Percentiles rank a stretch among this genome's conserved stretches.
phyloP scores from a whole-genome alignment of 2,113 vertebrate genomes.

The Origma solitaria region DNA sequence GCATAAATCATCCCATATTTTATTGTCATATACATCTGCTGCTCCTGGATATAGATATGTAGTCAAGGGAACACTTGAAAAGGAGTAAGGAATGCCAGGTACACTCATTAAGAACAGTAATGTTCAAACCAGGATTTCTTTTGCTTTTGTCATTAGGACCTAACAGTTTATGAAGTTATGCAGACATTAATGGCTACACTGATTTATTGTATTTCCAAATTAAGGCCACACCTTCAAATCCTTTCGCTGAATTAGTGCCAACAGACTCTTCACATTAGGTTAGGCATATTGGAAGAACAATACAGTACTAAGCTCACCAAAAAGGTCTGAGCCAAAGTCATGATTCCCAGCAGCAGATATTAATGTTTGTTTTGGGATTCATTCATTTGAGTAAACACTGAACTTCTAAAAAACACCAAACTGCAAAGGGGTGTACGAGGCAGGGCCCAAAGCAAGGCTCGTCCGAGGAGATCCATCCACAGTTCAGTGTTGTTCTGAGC shows the following conservation, averaged over 20 bases:
- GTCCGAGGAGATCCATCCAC: not conserved
- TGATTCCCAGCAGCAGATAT: conserved; percentile 2
- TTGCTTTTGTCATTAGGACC: not conserved
- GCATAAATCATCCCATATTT: not conserved
- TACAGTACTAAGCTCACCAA: not conserved
- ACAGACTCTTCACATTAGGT: not conserved
- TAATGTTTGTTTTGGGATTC: not conserved
- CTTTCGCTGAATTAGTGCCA: not conserved
- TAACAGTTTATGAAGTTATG: not conserved
- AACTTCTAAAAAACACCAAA: not conserved
- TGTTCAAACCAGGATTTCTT: not conserved
- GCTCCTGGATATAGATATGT: not conserved
- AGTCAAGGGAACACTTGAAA: not conserved
- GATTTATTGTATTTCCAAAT: conserved; percentile 11
- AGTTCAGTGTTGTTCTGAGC: not conserved
- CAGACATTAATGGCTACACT: not conserved
- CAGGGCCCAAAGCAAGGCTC: not conserved
- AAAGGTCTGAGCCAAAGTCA: not conserved
- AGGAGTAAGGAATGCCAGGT: not conserved
- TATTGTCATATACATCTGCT: not conserved
- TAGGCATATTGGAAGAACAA: not conserved
- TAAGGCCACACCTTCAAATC: not conserved
- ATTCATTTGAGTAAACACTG: not conserved
- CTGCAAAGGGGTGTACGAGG: not conserved
- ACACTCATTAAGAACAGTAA: not conserved